Evolutionary conservation across 2,888 invertebrate species (phyloP).

Genomic region (Camponotus fellah): DNA sequence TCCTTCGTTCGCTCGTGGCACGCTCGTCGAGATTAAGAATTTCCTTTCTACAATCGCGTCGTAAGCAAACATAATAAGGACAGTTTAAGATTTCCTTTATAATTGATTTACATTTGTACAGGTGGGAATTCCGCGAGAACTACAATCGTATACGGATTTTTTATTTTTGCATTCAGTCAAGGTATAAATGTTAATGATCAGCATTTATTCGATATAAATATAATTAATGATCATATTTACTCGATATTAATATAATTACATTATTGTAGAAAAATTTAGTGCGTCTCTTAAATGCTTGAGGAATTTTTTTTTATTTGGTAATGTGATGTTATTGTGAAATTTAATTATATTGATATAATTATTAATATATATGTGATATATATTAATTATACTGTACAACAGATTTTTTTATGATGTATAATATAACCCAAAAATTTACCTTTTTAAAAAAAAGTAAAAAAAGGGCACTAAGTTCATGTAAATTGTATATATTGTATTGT

Average conservation of each 20-base stretch:
- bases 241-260: neutral
- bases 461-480: too few species aligned
- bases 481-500: too few species aligned
- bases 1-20: constrained; percentile 13
- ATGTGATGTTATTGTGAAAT: neutral
- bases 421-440: too few species aligned
- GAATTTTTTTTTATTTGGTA: neutral
- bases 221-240: neutral
- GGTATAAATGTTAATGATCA: neutral
- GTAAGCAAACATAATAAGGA: neutral
- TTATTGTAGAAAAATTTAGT: neutral
- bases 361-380: neutral
- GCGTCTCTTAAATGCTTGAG: neutral
- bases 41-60: constrained; percentile 17
- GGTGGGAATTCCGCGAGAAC: neutral
- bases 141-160: neutral
- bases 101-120: neutral
- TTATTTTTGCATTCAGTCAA: neutral
- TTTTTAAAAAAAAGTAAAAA: too few species aligned
- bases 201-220: neutral
- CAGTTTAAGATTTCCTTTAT: neutral
- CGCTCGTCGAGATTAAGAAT: constrained; percentile 41
- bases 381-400: neutral
- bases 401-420: neutral
- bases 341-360: neutral